A percentile compares a stretch with the other conserved stretches of the same genome.
Conservation (phyloP, 2,888 invertebrate genomes). For the Boloria euphrosyne region DNA sequence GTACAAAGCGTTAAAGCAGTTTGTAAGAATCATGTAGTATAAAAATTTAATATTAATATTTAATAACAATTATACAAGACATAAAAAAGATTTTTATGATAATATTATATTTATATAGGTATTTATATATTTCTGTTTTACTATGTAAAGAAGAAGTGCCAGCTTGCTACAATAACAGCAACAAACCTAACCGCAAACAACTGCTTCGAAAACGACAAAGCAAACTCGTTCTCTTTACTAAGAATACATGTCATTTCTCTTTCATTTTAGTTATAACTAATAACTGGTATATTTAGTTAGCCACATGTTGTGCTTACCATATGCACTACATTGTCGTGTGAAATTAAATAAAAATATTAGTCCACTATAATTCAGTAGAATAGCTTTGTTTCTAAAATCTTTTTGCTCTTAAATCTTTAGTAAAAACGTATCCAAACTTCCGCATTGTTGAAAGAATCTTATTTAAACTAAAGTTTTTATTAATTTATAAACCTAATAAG, state of each 20-base stretch:
- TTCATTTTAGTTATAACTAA: conserved; percentile 15
- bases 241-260: conserved; percentile 16
- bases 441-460: too few relatives aligned
- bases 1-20: too few relatives aligned
- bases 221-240: conserved; percentile 26
- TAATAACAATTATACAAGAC: too few relatives aligned
- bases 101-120: too few relatives aligned
- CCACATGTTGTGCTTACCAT: conserved; percentile 12
- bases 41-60: too few relatives aligned
- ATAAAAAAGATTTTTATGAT: too few relatives aligned
- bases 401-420: background rate
- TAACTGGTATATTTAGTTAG: conserved; percentile 6
- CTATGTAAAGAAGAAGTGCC: background rate
- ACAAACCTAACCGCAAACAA: conserved; percentile 24
- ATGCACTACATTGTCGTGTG: conserved; percentile 4
- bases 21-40: too few relatives aligned
- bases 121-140: background rate
- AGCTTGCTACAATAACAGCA: conserved; percentile 12
- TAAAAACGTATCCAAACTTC: background rate
- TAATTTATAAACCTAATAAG: too few relatives aligned
- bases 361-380: background rate
- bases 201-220: conserved; percentile 12
- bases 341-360: conserved; percentile 6
- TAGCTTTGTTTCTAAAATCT: background rate
- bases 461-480: too few relatives aligned